phyloP scores from a whole-genome alignment of 1,140 invertebrate species.

The Drosophila navojoa region DNA sequence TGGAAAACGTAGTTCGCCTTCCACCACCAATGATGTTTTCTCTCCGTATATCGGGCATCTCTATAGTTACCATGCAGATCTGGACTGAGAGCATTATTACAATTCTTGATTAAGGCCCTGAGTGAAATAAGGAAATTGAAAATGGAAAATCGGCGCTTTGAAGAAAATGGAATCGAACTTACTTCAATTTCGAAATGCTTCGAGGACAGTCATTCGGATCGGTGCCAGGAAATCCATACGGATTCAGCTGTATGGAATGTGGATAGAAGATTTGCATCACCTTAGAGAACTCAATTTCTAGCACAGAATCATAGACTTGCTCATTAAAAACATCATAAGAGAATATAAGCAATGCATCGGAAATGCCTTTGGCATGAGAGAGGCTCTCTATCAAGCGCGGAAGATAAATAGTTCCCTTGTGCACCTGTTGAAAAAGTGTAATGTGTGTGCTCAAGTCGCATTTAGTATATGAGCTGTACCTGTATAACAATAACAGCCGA shows the following conservation, averaged over 20 bases:
- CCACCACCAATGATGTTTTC: slow-evolving; percentile 25
- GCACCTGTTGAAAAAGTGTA: background rate
- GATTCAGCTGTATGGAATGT: slow-evolving; percentile 10
- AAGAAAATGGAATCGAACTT: background rate
- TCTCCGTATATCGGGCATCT: background rate
- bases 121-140: background rate
- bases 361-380: background rate
- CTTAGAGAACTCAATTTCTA: slow-evolving; percentile 1
- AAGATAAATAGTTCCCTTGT: background rate
- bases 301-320: background rate
- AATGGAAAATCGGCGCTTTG: background rate
- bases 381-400: background rate
- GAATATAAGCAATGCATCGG: background rate
- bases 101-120: background rate
- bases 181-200: background rate
- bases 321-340: background rate
- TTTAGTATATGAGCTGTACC: background rate
- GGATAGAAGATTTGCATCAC: slow-evolving; percentile 22
- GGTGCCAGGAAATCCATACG: background rate
- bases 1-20: slow-evolving; percentile 8
- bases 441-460: background rate
- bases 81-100: background rate
- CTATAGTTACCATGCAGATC: background rate
- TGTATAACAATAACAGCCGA: background rate
- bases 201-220: background rate